Evolutionary conservation across 2,113 vertebrate species (phyloP), one percentile per base, ranked within the genome.

Genomic region (Megalops atlanticus): DNA sequence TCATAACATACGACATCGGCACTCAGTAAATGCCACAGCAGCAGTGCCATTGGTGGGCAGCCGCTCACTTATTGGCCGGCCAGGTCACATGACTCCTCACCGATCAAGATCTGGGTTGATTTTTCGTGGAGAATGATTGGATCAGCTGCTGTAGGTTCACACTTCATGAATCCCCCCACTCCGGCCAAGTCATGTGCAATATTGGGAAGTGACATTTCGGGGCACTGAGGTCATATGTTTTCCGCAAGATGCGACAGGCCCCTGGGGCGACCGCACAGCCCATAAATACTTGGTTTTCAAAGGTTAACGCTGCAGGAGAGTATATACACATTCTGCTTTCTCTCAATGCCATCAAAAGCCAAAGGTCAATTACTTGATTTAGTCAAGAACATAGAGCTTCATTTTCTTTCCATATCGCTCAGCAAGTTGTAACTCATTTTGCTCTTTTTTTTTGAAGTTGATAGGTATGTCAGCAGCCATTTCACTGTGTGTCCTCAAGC

Each of bases 231-330:
- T 47, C 74, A 75, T 75, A 24, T 35, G 18, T 33, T 73, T 43
- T 21, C 36, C 43, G 16, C 16, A 49, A 45, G 21, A 75, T 73
- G 39, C 54, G 38, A 27, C 27, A 58, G 69, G 24, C 1, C 64
- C 52, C 74, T 14, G 27, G n/a, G 12, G 39, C 18, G 5, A 24
- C 52, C 52, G 5, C 21, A 15, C 24, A 4, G 5, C 52, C 52
- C 52, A 15, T 18, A 15, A 15, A 14, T 8, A 5, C 58, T 83
- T 81, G 58, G n/a, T 70, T 75, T 85, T 82, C 86, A 87, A 88
- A 80, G 73, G 84, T 77, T 73, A 76, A 52, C 49, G 1, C 74
- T 2, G 58, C 68, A 58, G 58, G 40, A 21, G 45, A n/a, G 36
- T 24, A 24, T 2, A 64, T 31, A 10, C 58, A 31, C 2, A n/a